Conservation (phyloP, 2,113 vertebrate genomes). For the Ellobius talpinus region DNA sequence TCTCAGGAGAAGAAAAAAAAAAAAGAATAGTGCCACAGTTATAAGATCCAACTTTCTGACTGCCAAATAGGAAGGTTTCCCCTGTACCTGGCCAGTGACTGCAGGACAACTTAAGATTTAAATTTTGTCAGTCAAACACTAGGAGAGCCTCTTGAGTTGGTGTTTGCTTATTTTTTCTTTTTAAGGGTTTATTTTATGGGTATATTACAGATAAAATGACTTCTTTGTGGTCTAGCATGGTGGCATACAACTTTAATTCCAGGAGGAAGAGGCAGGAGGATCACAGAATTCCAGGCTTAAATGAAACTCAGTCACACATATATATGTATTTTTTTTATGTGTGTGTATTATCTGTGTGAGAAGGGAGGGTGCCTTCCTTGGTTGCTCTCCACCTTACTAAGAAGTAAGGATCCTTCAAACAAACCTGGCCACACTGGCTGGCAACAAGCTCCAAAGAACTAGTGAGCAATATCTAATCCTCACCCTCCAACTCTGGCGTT, state of each 20-base stretch:
- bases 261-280: neutral
- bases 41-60: neutral
- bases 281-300: neutral
- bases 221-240: neutral
- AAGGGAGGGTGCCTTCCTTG: neutral
- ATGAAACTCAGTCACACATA: neutral
- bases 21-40: neutral
- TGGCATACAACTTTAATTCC: neutral
- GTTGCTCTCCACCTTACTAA: neutral
- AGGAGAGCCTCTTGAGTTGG: neutral
- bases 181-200: neutral
- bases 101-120: constrained; percentile 31
- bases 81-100: neutral
- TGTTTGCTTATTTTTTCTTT: neutral
- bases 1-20: neutral
- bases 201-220: neutral
- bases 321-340: neutral
- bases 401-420: neutral
- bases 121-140: constrained; percentile 57
- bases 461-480: neutral
- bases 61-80: neutral
- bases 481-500: neutral
- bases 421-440: neutral
- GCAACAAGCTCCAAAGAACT: neutral
- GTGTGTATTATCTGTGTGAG: neutral